These are phyloP conservation scores for Drosophila subpulchrella DNA, from an alignment of 1,140 invertebrate genomes.

Conservation along the genomic window DNA sequence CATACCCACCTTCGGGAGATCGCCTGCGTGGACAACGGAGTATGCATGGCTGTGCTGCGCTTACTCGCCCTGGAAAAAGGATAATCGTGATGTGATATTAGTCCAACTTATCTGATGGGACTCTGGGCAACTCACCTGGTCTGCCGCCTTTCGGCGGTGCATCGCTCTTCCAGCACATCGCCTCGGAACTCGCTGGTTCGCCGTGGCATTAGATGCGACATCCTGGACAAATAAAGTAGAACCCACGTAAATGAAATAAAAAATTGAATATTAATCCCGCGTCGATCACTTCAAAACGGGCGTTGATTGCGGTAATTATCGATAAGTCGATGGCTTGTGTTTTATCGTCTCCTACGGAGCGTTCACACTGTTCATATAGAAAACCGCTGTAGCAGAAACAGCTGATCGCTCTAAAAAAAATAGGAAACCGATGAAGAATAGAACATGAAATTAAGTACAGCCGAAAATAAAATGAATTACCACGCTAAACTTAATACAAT, in stretches of 20 bases:
- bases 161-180: conserved; percentile 36
- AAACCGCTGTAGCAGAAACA: background rate
- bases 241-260: background rate
- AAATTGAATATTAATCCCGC: background rate
- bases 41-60: conserved; percentile 15
- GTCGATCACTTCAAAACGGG: background rate
- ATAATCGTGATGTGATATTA: background rate
- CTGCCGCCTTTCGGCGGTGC: conserved; percentile 37
- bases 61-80: background rate
- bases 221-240: background rate
- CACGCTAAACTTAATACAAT: too few species aligned
- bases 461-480: too few species aligned
- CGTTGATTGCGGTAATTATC: conserved; percentile 11
- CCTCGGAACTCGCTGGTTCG: conserved; percentile 73
- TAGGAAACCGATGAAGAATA: too few species aligned
- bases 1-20: background rate
- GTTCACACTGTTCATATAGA: background rate
- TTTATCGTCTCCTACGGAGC: background rate
- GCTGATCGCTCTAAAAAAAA: too few species aligned
- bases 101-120: background rate
- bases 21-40: conserved; percentile 8
- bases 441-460: too few species aligned
- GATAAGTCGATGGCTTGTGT: background rate
- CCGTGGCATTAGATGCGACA: conserved; percentile 35
- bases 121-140: conserved; percentile 40